These are phyloP conservation scores for Meliscaeva auricollis DNA, from an alignment of 2,888 invertebrate species.

Conservation along the genomic window DNA sequence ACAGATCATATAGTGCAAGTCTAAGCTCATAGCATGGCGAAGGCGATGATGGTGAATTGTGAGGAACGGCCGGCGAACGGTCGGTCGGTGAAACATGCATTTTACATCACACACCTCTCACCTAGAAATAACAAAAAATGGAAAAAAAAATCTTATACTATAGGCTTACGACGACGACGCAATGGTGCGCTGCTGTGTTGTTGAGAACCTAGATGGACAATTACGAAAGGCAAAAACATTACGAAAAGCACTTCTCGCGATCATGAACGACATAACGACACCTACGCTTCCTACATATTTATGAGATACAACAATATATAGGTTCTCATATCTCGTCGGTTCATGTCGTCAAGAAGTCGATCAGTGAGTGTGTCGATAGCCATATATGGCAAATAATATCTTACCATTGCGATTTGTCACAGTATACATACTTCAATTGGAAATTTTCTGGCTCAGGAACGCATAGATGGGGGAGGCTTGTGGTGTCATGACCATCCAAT, in stretches of 20 bases:
- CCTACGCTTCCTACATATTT: conserved; percentile 71
- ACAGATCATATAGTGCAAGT: not conserved
- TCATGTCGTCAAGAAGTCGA: conserved; percentile 15
- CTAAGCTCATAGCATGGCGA: conserved; percentile 5
- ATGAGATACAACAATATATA: conserved; percentile 49
- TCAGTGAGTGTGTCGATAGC: conserved; percentile 45
- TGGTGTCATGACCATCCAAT: not conserved
- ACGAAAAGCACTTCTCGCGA: conserved; percentile 30
- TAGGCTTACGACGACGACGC: not conserved
- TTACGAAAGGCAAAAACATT: conserved; percentile 60
- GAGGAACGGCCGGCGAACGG: not conserved
- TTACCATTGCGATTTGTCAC: conserved; percentile 2
- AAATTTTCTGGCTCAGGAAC: not conserved
- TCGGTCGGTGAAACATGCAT: conserved; percentile 47
- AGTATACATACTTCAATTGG: not conserved
- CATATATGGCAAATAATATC: conserved; percentile 4
- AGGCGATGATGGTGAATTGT: conserved; percentile 25
- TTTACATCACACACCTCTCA: conserved; percentile 67
- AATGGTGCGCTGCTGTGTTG: not conserved
- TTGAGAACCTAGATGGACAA: conserved; percentile 40
- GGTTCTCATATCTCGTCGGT: not conserved
- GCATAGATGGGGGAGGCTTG: not conserved
- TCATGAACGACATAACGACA: conserved; percentile 68
- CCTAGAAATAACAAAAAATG: conserved; percentile 43
- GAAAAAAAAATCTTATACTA: no score